Conservation (phyloP, 1,140 invertebrate genomes). For the Atta colombica region DNA sequence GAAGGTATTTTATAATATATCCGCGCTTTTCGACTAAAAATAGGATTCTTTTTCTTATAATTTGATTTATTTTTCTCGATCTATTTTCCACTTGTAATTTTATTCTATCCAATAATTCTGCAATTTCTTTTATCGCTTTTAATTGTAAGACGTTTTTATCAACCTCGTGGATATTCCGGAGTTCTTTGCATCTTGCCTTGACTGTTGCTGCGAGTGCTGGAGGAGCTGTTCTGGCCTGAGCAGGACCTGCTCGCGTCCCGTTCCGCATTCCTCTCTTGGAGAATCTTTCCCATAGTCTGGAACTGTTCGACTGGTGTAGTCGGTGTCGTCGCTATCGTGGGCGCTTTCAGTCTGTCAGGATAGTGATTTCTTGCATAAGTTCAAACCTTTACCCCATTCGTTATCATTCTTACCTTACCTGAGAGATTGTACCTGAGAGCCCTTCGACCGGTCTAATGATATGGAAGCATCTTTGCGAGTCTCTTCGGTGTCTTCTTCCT, state of each 20-base stretch:
- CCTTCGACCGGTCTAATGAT: constrained; percentile 53
- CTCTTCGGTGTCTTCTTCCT: constrained; percentile 23
- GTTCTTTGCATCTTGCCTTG: constrained; percentile 26
- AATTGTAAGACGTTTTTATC: not conserved
- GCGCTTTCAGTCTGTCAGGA: constrained; percentile 50
- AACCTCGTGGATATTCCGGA: constrained; percentile 55
- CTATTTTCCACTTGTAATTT: too few relatives aligned
- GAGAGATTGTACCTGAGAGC: constrained; percentile 75
- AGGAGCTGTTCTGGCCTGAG: constrained; percentile 28
- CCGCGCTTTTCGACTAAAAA: too few relatives aligned
- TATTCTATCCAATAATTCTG: not conserved
- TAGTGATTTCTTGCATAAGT: not conserved
- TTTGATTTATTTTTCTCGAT: too few relatives aligned
- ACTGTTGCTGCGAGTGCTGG: constrained; percentile 49
- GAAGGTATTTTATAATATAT: too few relatives aligned
- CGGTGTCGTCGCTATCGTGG: constrained; percentile 29
- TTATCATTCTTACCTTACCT: constrained; percentile 73
- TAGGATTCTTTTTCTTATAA: too few relatives aligned
- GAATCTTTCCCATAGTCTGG: constrained; percentile 20
- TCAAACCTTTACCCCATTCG: not conserved
- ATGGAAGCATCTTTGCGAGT: constrained; percentile 22
- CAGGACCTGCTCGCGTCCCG: constrained; percentile 27
- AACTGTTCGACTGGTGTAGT: constrained; percentile 35
- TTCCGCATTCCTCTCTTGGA: constrained; percentile 38
- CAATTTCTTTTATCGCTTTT: not conserved